These are phyloP conservation scores for Pogonomyrmex barbatus DNA, from an alignment of 1,140 invertebrate species.

Conservation along the genomic window DNA sequence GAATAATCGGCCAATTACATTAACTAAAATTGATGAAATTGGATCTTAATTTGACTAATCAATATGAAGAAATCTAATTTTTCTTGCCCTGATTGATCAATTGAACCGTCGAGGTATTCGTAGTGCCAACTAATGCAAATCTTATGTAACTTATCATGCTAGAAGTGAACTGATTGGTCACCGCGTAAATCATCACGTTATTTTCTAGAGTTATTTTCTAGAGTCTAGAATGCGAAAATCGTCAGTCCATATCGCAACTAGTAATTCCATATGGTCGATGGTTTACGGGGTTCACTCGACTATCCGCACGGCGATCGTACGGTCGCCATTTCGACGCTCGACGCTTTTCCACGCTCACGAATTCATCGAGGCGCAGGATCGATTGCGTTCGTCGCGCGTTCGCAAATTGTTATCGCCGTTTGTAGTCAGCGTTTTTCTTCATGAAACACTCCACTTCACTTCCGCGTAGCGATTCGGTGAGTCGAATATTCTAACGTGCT, in stretches of 20 bases:
- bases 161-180: too few species aligned
- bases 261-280: background rate
- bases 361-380: constrained; percentile 44
- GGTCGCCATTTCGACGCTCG: constrained; percentile 62
- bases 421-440: constrained; percentile 65
- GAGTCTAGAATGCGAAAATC: too few species aligned
- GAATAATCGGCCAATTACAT: too few species aligned
- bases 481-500: constrained; percentile 57
- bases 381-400: constrained; percentile 60
- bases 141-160: too few species aligned
- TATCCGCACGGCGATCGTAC: constrained; percentile 48
- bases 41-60: too few species aligned
- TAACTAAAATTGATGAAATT: too few species aligned
- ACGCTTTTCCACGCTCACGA: constrained; percentile 46
- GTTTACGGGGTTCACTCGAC: constrained; percentile 63
- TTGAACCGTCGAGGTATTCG: too few species aligned
- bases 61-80: too few species aligned
- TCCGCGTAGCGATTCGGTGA: constrained; percentile 72
- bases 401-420: constrained; percentile 61
- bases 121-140: too few species aligned
- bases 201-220: too few species aligned
- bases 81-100: too few species aligned
- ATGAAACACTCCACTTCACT: constrained; percentile 56
- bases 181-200: too few species aligned
- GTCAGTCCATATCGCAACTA: background rate